Evolutionary conservation across 1,140 invertebrate species (phyloP).

Genomic region (Laodelphax striatellus): DNA sequence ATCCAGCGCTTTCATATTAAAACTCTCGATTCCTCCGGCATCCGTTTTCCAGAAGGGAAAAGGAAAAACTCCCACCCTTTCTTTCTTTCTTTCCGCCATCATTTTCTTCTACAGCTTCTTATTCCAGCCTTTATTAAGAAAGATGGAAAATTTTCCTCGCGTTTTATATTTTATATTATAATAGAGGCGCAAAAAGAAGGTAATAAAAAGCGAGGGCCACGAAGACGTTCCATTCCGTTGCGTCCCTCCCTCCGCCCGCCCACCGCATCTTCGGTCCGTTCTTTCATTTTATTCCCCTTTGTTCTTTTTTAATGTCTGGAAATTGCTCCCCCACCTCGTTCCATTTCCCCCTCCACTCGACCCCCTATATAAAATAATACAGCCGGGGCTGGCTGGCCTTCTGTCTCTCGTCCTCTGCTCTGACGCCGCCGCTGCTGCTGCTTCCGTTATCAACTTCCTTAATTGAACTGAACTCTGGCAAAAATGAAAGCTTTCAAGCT

Average conservation of each 20-base stretch:
- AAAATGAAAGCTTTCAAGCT: not conserved
- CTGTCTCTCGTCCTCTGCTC: not conserved
- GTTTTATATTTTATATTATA: conserved; percentile 20
- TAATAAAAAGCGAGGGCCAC: conserved; percentile 16
- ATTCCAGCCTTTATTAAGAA: conserved; percentile 11
- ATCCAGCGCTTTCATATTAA: not conserved
- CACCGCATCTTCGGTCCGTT: not conserved
- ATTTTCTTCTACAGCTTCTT: no score
- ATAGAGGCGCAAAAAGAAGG: conserved; percentile 14
- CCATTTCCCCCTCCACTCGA: not conserved
- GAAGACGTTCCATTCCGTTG: not conserved
- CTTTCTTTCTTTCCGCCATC: not conserved
- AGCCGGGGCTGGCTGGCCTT: not conserved
- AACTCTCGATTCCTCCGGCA: not conserved
- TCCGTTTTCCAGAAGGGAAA: not conserved
- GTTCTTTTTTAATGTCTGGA: conserved; percentile 22
- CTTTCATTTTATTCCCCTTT: conserved; percentile 22
- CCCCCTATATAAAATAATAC: conserved; percentile 10
- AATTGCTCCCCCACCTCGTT: conserved; percentile 14
- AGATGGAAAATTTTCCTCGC: conserved; percentile 10
- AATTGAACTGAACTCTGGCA: not conserved
- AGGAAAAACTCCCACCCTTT: not conserved
- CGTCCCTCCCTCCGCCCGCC: not conserved
- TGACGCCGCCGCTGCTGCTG: not conserved
- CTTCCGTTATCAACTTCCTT: not conserved